Conservation (phyloP, 2,888 invertebrate genomes). For the Entomobrya proxima region DNA sequence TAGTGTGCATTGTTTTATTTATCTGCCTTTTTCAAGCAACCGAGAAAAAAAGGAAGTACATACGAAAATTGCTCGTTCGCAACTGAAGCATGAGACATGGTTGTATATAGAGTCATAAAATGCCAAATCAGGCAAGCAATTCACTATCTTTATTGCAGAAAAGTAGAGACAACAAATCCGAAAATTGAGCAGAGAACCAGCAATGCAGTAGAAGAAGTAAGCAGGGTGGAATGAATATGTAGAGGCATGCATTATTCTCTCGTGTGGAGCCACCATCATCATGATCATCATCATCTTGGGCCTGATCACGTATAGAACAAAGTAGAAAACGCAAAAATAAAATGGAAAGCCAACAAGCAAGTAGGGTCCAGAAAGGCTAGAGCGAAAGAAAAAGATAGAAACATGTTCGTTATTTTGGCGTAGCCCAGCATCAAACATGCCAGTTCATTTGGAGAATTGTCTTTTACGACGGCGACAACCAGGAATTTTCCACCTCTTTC, state of each 20-base stretch:
- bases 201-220: background rate
- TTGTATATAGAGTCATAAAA: slow-evolving; percentile 59
- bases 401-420: slow-evolving; percentile 14
- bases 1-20: background rate
- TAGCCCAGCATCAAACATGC: background rate
- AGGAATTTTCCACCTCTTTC: background rate
- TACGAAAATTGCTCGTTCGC: slow-evolving; percentile 16
- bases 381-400: background rate
- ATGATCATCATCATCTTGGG: background rate
- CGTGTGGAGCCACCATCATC: slow-evolving; percentile 7
- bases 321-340: background rate
- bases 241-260: background rate
- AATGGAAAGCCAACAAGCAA: background rate
- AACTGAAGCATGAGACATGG: slow-evolving; percentile 57
- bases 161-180: slow-evolving; percentile 58
- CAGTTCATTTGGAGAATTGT: background rate
- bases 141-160: slow-evolving; percentile 62
- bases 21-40: slow-evolving; percentile 1
- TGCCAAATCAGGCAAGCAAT: slow-evolving; percentile 64
- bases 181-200: slow-evolving; percentile 35
- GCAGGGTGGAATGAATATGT: background rate
- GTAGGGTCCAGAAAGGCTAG: background rate
- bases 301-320: too few species aligned
- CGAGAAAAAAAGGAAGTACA: slow-evolving; percentile 42
- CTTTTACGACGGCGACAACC: slow-evolving; percentile 21